Evolutionary conservation across 37 sponge, comb jelly and placozoan genomes (phyloP).

Genomic region (Eunapius fragilis): DNA sequence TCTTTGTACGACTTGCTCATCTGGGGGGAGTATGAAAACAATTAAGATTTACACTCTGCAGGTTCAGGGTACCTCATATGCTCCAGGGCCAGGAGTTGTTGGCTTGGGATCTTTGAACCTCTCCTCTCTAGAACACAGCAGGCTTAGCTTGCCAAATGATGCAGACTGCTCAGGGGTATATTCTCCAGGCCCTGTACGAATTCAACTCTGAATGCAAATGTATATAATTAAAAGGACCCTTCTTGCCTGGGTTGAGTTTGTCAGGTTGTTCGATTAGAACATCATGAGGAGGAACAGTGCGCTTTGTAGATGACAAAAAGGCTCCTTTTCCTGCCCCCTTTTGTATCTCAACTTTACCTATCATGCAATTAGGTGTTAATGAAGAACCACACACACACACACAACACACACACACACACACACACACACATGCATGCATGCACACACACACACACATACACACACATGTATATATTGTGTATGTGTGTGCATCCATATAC

Average conservation of each 20-base stretch:
- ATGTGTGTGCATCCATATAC: neutral
- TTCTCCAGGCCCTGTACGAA: slow-evolving; percentile 74
- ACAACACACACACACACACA: too few relatives aligned
- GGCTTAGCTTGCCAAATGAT: slow-evolving; percentile 21
- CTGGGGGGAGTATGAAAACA: too few relatives aligned
- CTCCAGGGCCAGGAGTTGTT: slow-evolving; percentile 79
- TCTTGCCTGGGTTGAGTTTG: slow-evolving; percentile 73
- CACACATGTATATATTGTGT: neutral
- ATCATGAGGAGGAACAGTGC: slow-evolving; percentile 80
- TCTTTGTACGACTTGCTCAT: slow-evolving; percentile 46
- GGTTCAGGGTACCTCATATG: slow-evolving; percentile 35
- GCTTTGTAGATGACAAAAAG: slow-evolving; percentile 73
- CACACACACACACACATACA: too few relatives aligned
- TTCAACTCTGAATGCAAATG: too few relatives aligned
- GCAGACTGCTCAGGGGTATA: slow-evolving; percentile 35
- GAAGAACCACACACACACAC: too few relatives aligned
- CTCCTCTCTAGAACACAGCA: slow-evolving; percentile 41
- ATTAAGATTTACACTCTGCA: neutral
- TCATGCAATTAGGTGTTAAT: neutral
- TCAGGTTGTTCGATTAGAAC: slow-evolving; percentile 75
- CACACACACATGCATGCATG: too few relatives aligned
- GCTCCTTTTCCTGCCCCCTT: slow-evolving; percentile 18
- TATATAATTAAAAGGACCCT: too few relatives aligned
- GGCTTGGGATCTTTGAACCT: slow-evolving; percentile 51
- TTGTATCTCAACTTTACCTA: slow-evolving; percentile 11